phyloP scores from a whole-genome alignment of 2,113 vertebrate genomes.

The Tachycineta bicolor region DNA sequence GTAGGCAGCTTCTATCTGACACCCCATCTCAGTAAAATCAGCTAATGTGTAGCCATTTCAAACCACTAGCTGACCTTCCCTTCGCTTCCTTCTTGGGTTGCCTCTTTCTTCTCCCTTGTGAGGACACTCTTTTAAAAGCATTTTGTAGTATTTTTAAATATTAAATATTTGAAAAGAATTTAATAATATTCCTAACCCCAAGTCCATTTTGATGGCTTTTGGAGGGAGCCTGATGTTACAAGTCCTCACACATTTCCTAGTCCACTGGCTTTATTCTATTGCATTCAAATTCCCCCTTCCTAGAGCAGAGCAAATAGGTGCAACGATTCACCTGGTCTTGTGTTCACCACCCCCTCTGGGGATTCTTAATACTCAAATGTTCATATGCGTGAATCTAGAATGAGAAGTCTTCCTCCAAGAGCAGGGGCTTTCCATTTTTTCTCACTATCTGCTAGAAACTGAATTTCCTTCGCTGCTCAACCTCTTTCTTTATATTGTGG shows the following conservation, averaged over 20 bases:
- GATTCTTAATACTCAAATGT: not conserved
- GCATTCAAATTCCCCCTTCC: not conserved
- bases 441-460: not conserved
- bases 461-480: not conserved
- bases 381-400: not conserved
- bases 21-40: not conserved
- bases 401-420: not conserved
- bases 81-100: not conserved
- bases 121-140: not conserved
- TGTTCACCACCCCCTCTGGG: not conserved
- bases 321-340: not conserved
- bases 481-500: not conserved
- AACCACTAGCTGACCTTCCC: not conserved
- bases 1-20: not conserved
- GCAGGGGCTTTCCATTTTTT: not conserved
- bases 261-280: not conserved
- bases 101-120: not conserved
- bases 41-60: fast-evolving
- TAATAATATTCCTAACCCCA: not conserved
- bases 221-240: not conserved
- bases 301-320: not conserved
- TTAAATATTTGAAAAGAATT: not conserved
- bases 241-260: not conserved
- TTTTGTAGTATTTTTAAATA: not conserved
- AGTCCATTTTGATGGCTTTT: not conserved